phyloP scores from a whole-genome alignment of 2,797 vertebrate species.

The Argentina silus region DNA sequence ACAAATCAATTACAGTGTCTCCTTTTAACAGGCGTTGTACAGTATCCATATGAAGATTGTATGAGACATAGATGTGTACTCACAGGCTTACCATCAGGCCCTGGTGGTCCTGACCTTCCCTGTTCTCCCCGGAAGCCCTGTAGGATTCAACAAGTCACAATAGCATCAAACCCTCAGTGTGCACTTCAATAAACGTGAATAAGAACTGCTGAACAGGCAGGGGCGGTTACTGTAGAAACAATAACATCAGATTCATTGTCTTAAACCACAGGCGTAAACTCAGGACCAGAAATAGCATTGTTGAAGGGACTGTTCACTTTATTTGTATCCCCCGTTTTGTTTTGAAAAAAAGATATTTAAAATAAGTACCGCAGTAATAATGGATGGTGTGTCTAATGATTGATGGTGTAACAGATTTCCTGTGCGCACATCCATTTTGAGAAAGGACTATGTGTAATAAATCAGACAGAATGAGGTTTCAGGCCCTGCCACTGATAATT shows the following conservation, averaged over 20 bases:
- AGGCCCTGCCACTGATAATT: conserved; percentile 3
- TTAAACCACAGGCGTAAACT: too few relatives aligned
- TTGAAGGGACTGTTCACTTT: background rate
- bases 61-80: conserved; percentile 58
- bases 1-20: too few relatives aligned
- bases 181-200: background rate
- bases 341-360: background rate
- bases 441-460: conserved; percentile 1
- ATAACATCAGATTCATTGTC: too few relatives aligned
- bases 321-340: background rate
- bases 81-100: conserved; percentile 80
- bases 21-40: too few relatives aligned
- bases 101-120: conserved; percentile 73
- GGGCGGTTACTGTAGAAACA: too few relatives aligned
- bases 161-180: conserved; percentile 26
- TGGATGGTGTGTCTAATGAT: background rate
- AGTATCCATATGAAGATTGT: background rate
- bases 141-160: conserved; percentile 5
- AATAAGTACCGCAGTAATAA: conserved; percentile 12
- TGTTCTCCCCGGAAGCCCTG: conserved; percentile 75
- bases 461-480: background rate
- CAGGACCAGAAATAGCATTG: background rate
- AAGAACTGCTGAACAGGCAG: background rate
- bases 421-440: background rate
- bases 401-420: background rate